These are phyloP conservation scores for Cerastis rubricosa DNA, from an alignment of 2,888 invertebrate genomes.

Conservation along the genomic window DNA sequence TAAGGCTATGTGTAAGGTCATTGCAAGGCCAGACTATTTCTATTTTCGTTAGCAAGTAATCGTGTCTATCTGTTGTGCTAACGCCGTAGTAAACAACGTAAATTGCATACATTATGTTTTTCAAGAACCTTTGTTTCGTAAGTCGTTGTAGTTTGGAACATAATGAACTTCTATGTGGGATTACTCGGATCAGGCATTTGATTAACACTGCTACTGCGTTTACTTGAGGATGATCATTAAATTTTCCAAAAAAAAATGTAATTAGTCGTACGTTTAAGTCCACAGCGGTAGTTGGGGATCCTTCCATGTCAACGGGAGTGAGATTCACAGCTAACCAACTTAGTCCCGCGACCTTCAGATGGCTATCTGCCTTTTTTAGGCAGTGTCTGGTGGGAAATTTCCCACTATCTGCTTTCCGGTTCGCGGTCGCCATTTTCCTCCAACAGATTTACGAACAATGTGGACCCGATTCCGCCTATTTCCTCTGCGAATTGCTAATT, in stretches of 20 bases:
- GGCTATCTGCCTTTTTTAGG: not conserved
- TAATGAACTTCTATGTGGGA: not conserved
- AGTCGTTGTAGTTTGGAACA: not conserved
- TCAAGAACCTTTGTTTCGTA: conserved; percentile 15
- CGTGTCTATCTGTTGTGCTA: conserved; percentile 24
- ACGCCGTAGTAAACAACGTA: conserved; percentile 24
- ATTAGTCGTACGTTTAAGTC: not conserved
- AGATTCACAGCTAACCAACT: not conserved
- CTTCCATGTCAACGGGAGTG: not conserved
- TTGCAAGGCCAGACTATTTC: conserved; percentile 61
- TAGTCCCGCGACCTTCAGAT: not conserved
- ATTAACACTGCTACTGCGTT: not conserved
- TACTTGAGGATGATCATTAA: not conserved
- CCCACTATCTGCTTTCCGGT: conserved; percentile 29
- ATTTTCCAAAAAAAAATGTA: not conserved
- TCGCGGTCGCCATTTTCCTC: conserved; percentile 2
- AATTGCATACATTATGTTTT: conserved; percentile 4
- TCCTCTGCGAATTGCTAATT: conserved; percentile 29
- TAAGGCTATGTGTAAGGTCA: conserved; percentile 65
- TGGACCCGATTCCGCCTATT: conserved; percentile 7
- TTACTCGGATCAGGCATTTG: not conserved
- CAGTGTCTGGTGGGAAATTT: conserved; percentile 11
- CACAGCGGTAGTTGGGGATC: not conserved
- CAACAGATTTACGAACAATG: conserved; percentile 23
- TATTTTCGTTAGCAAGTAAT: conserved; percentile 45